Percentiles rank a stretch among this genome's conserved stretches.
Evolutionary conservation across 1,140 invertebrate genomes (phyloP).

Genomic region (Cotesia vestalis): DNA sequence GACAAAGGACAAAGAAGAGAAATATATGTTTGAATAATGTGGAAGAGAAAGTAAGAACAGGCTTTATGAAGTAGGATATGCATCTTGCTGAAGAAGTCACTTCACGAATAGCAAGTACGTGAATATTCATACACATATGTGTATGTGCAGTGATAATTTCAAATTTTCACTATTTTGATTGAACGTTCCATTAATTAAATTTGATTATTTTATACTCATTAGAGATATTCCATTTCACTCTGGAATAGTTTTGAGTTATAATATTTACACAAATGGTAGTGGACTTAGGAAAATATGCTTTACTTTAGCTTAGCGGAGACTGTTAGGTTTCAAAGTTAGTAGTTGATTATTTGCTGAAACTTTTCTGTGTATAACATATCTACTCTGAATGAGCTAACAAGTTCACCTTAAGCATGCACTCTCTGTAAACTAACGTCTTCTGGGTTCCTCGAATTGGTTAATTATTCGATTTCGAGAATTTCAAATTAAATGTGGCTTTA

Average conservation of each 20-base stretch:
- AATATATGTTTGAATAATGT: constrained; percentile 46
- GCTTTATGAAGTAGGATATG: constrained; percentile 58
- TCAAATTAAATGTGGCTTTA: too few relatives aligned
- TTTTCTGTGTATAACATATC: neutral
- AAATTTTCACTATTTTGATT: constrained; percentile 5
- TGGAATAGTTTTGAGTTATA: too few relatives aligned
- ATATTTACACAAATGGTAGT: neutral
- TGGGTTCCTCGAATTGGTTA: too few relatives aligned
- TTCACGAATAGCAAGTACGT: constrained; percentile 38
- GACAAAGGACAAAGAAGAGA: constrained; percentile 38
- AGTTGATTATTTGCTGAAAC: constrained; percentile 30
- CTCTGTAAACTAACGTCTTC: neutral
- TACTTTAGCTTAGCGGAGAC: constrained; percentile 11
- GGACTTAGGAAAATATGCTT: neutral
- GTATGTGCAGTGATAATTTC: neutral
- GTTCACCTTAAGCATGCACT: neutral
- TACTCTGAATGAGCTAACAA: constrained; percentile 16
- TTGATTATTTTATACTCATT: neutral
- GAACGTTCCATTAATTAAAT: neutral
- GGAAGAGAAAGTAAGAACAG: constrained; percentile 43
- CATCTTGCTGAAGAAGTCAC: constrained; percentile 51
- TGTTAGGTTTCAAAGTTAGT: constrained; percentile 3
- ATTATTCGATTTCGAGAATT: too few relatives aligned
- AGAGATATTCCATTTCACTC: too few relatives aligned
- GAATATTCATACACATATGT: constrained; percentile 4